These are phyloP conservation scores for Tiliacea citrago DNA, from an alignment of 2,888 invertebrate species.

Conservation along the genomic window DNA sequence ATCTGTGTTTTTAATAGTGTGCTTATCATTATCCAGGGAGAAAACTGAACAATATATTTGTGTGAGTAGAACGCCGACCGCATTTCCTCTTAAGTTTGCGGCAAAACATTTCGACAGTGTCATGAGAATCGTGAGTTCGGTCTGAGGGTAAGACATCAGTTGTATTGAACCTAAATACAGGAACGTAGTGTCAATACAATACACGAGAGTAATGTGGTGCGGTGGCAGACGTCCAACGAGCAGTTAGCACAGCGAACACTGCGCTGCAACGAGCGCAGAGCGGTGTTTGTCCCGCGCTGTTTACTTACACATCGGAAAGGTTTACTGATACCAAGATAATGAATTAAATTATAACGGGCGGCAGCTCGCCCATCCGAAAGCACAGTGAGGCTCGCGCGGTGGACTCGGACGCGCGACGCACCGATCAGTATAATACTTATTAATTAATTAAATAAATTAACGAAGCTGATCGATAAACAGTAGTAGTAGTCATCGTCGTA, in stretches of 20 bases:
- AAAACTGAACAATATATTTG: background rate
- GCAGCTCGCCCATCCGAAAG: slow-evolving; percentile 43
- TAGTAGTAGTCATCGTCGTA: background rate
- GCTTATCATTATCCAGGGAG: background rate
- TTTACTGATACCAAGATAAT: slow-evolving; percentile 69
- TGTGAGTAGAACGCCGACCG: background rate
- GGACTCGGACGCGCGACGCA: slow-evolving; percentile 32
- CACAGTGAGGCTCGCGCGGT: slow-evolving; percentile 56
- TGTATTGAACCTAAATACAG: background rate
- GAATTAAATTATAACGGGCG: slow-evolving; percentile 63
- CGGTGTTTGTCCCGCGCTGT: slow-evolving; percentile 48
- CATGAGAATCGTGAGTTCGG: background rate
- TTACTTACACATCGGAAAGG: slow-evolving; percentile 62
- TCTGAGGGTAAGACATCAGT: background rate
- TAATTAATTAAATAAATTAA: slow-evolving; percentile 27
- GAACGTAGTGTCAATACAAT: background rate
- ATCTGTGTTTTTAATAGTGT: background rate
- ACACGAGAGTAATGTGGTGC: background rate
- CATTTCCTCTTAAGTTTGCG: background rate
- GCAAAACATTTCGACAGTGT: background rate
- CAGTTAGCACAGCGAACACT: background rate
- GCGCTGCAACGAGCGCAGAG: slow-evolving; percentile 10
- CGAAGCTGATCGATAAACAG: slow-evolving; percentile 19
- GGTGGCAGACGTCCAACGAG: background rate
- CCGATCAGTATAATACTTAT: slow-evolving; percentile 16